These are phyloP conservation scores for Artemia sp. DNA, from an alignment of 2,888 invertebrate genomes.

Conservation along the genomic window DNA sequence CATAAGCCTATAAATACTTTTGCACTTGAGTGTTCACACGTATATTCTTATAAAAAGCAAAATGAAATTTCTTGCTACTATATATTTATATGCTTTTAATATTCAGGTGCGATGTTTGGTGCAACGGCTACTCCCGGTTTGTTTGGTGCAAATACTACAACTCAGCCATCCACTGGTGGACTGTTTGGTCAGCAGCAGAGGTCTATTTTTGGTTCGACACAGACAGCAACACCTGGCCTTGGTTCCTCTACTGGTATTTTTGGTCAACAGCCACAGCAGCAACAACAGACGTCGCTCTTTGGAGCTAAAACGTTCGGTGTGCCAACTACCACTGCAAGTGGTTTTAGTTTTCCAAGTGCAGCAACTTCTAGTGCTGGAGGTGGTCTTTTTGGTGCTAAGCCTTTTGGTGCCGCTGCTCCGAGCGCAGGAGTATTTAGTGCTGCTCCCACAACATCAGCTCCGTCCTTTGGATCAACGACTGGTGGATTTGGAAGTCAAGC, in stretches of 20 bases:
- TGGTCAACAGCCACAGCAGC: slow-evolving; percentile 40
- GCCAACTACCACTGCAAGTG: slow-evolving; percentile 26
- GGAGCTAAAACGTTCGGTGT: slow-evolving; percentile 29
- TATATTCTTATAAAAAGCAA: no score
- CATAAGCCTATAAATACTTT: no score
- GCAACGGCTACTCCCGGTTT: slow-evolving; percentile 30
- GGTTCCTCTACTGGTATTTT: slow-evolving; percentile 41
- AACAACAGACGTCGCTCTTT: slow-evolving; percentile 38
- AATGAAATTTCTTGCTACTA: no score
- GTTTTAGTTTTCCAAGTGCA: slow-evolving; percentile 26
- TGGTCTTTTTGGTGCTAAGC: slow-evolving; percentile 32
- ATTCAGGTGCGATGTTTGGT: slow-evolving; percentile 29
- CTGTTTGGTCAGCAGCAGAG: slow-evolving; percentile 24
- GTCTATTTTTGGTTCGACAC: slow-evolving; percentile 27
- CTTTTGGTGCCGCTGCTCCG: slow-evolving; percentile 22
- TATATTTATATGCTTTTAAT: not conserved
- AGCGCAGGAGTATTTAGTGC: slow-evolving; percentile 33
- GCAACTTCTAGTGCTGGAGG: slow-evolving; percentile 28
- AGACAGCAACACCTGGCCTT: slow-evolving; percentile 33
- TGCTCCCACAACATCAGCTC: slow-evolving; percentile 31
- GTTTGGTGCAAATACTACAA: slow-evolving; percentile 27
- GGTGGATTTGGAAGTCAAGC: slow-evolving; percentile 37
- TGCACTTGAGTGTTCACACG: no score
- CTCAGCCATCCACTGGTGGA: slow-evolving; percentile 23
- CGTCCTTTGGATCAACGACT: slow-evolving; percentile 31